Evolutionary conservation across 2,113 vertebrate species (phyloP).

Genomic region (Hemiprocne comata): DNA sequence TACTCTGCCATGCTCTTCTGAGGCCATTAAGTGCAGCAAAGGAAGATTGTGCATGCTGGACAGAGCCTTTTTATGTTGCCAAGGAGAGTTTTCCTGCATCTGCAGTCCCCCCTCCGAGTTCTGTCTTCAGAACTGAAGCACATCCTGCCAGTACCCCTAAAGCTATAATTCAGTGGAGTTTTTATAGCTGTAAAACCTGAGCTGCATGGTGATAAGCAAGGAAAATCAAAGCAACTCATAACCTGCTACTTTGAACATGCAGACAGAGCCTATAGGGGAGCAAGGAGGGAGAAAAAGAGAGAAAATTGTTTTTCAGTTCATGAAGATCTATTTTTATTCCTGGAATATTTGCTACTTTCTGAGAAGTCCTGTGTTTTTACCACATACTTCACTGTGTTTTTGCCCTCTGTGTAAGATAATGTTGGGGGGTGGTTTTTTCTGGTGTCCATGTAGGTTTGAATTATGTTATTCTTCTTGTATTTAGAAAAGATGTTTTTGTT

Average conservation of each 20-base stretch:
- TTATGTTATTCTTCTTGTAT: background rate
- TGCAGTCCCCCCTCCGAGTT: background rate
- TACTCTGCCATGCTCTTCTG: background rate
- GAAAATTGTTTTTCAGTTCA: background rate
- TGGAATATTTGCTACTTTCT: background rate
- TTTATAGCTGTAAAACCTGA: slow-evolving; percentile 41
- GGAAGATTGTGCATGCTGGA: background rate
- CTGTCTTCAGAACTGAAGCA: slow-evolving; percentile 26
- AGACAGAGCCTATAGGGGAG: background rate
- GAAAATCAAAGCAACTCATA: slow-evolving; percentile 25
- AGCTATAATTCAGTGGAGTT: slow-evolving; percentile 6
- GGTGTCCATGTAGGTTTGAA: background rate
- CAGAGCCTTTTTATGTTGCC: slow-evolving; percentile 6
- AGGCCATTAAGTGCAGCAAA: background rate
- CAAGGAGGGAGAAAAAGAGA: background rate
- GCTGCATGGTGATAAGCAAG: slow-evolving; percentile 32
- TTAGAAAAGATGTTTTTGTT: background rate
- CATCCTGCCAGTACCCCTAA: slow-evolving; percentile 27
- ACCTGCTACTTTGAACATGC: background rate
- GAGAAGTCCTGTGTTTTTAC: background rate
- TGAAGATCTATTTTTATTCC: background rate
- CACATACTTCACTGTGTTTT: background rate
- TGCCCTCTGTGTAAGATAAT: background rate
- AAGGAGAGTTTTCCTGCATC: background rate
- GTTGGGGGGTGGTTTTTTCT: background rate